Evolutionary conservation across 2,888 invertebrate species (phyloP).

Genomic region (Epistrophella euchroma): DNA sequence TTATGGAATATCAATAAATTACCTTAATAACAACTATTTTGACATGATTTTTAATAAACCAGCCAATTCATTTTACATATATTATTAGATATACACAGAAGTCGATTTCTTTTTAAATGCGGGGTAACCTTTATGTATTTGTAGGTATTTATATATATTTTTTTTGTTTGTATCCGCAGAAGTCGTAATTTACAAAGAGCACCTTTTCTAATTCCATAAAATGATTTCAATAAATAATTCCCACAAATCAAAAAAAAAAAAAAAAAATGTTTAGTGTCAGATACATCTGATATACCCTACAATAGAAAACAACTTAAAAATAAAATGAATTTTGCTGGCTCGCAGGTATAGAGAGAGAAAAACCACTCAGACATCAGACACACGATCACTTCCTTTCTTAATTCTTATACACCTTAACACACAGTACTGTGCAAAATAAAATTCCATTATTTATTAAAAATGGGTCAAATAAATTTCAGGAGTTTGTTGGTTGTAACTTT

Average conservation of each 20-base stretch:
- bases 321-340: constrained; percentile 19
- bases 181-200: constrained; percentile 33
- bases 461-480: background rate
- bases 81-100: constrained; percentile 35
- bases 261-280: constrained; percentile 43
- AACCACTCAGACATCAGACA: background rate
- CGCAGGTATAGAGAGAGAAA: constrained; percentile 21
- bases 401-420: background rate
- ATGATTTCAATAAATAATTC: constrained; percentile 42
- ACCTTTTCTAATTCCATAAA: constrained; percentile 41
- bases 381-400: constrained; percentile 13
- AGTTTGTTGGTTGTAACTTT: too few species aligned
- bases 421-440: constrained; percentile 19
- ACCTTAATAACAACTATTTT: constrained; percentile 39
- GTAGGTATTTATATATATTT: background rate
- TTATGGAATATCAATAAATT: constrained; percentile 23
- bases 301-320: constrained; percentile 34
- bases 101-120: constrained; percentile 14
- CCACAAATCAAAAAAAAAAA: constrained; percentile 44
- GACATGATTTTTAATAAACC: constrained; percentile 34
- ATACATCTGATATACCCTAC: constrained; percentile 48
- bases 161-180: constrained; percentile 13
- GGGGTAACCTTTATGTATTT: too few species aligned
- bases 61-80: constrained; percentile 8
- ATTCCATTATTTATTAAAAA: too few species aligned